Conservation (phyloP, 2,797 vertebrate genomes). For the Enteromius unitaeniatus region DNA sequence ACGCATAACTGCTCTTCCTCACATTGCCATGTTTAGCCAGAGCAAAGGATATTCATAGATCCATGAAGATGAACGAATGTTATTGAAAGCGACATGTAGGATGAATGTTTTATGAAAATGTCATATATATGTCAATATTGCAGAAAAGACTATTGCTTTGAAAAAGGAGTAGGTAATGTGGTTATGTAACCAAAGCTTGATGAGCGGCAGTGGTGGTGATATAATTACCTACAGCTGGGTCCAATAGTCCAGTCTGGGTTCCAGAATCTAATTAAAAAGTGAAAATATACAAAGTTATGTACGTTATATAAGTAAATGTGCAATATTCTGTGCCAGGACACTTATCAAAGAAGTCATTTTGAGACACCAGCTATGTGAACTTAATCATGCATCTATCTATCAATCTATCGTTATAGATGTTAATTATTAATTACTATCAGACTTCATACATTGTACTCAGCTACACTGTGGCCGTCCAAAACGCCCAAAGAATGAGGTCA, state of each 20-base stretch:
- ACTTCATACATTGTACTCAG: background rate
- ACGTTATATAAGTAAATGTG: background rate
- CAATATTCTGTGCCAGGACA: background rate
- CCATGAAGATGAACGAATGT: conserved; percentile 4
- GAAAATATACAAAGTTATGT: background rate
- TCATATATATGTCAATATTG: background rate
- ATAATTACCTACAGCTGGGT: conserved; percentile 1
- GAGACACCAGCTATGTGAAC: background rate
- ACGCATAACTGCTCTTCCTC: conserved; percentile 52
- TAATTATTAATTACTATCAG: background rate
- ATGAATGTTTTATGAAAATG: conserved; percentile 14
- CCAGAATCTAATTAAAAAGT: background rate
- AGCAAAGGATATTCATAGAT: conserved; percentile 4
- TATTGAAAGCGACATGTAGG: background rate
- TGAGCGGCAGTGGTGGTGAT: background rate
- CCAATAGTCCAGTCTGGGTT: background rate
- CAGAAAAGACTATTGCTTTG: conserved; percentile 8
- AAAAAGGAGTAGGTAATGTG: conserved; percentile 1
- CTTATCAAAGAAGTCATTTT: background rate
- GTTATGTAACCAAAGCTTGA: conserved; percentile 4
- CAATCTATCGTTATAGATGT: background rate
- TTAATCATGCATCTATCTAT: background rate
- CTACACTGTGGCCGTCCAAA: no score
- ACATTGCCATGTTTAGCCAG: background rate
- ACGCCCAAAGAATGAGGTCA: no score